Conservation (phyloP, 2,888 invertebrate species). For the Furcula furcula region DNA sequence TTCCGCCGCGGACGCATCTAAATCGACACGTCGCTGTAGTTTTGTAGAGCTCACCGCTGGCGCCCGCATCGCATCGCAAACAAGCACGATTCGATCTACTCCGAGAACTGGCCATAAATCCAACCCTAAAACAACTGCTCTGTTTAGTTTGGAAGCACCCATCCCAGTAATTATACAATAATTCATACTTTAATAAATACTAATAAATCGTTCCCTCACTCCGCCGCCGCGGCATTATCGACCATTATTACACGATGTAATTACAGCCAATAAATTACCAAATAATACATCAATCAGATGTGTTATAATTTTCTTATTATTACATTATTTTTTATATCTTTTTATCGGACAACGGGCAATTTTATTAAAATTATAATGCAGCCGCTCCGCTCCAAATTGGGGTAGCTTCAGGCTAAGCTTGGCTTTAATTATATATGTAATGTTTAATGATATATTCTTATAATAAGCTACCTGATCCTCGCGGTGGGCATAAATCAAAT, state of each 20-base stretch:
- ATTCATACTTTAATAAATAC: constrained; percentile 82
- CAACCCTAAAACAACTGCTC: constrained; percentile 73
- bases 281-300: constrained; percentile 82
- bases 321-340: constrained; percentile 53
- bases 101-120: constrained; percentile 74
- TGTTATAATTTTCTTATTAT: constrained; percentile 78
- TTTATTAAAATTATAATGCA: constrained; percentile 80
- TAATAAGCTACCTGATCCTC: constrained; percentile 81
- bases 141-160: constrained; percentile 78
- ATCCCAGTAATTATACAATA: constrained; percentile 80
- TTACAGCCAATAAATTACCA: constrained; percentile 80
- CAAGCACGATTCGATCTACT: constrained; percentile 65
- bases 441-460: constrained; percentile 80
- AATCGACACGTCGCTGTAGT: constrained; percentile 26
- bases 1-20: constrained; percentile 6
- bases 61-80: constrained; percentile 49
- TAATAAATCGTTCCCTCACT: constrained; percentile 75
- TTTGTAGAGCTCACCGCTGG: constrained; percentile 28
- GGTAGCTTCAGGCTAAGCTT: constrained; percentile 73
- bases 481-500: constrained; percentile 77
- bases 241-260: constrained; percentile 80
- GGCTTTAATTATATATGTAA: constrained; percentile 80
- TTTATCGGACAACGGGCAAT: constrained; percentile 69
- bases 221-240: constrained; percentile 64
- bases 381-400: constrained; percentile 67